Evolutionary conservation across 2,113 vertebrate genomes (phyloP).

Genomic region (Muscicapa adusta): DNA sequence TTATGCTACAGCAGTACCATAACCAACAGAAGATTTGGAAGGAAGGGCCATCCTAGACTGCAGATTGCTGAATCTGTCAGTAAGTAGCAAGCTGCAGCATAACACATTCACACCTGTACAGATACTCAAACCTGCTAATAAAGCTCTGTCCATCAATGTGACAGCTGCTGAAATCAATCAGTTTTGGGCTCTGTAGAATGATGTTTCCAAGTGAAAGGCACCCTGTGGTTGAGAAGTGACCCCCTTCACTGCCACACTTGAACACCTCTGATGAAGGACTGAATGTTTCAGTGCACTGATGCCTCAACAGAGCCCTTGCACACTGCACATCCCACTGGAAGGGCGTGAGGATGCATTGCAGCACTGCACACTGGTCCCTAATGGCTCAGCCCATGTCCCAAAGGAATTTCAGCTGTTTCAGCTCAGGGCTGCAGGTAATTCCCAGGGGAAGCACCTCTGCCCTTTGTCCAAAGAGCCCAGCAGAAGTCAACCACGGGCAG

Average conservation of each 20-base stretch:
- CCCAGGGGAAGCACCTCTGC: not conserved
- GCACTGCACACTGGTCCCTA: rapidly evolving
- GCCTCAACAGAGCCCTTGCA: not conserved
- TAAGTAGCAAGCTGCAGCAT: not conserved
- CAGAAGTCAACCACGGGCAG: not conserved
- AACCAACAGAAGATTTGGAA: not conserved
- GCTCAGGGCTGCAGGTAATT: not conserved
- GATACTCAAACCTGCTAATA: not conserved
- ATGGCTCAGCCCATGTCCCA: not conserved
- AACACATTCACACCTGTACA: not conserved
- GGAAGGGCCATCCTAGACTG: not conserved
- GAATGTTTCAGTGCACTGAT: not conserved
- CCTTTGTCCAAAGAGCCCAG: not conserved
- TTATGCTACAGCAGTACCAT: rapidly evolving
- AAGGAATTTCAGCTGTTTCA: not conserved
- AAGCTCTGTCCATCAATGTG: not conserved
- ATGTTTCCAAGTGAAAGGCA: not conserved
- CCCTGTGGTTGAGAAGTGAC: not conserved
- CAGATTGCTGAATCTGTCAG: not conserved
- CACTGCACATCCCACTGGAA: not conserved
- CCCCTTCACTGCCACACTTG: not conserved
- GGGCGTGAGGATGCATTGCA: rapidly evolving
- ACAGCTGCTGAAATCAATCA: not conserved
- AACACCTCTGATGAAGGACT: not conserved
- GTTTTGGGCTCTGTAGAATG: not conserved